A percentile compares a stretch with the other conserved stretches of the same genome.
Evolutionary conservation across 2,797 vertebrate species (phyloP).

Genomic region (Alectoris magna): DNA sequence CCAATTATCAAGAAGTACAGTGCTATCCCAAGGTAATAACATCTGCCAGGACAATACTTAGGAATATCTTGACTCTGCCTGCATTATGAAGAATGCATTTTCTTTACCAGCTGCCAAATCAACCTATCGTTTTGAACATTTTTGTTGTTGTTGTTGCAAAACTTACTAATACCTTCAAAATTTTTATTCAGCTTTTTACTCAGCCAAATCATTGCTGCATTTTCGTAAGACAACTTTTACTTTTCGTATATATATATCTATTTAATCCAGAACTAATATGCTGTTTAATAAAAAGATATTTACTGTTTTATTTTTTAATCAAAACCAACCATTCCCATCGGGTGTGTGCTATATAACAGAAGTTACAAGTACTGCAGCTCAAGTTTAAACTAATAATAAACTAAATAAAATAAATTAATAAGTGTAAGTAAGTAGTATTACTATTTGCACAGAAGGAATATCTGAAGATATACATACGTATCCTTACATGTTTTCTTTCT

Average conservation of each 20-base stretch:
- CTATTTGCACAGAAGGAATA: neutral
- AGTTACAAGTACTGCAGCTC: neutral
- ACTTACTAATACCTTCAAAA: neutral
- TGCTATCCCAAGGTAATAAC: neutral
- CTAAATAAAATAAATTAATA: no score
- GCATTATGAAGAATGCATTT: neutral
- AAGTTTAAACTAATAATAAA: neutral
- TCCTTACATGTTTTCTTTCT: neutral
- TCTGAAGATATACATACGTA: neutral
- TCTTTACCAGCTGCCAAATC: neutral
- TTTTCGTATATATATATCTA: neutral
- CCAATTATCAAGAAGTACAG: neutral
- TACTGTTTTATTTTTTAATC: neutral
- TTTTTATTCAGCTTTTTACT: neutral
- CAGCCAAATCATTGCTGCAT: rapidly evolving
- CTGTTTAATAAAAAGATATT: neutral
- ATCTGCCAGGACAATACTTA: neutral
- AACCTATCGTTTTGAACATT: neutral
- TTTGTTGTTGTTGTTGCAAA: neutral
- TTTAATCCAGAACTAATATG: neutral
- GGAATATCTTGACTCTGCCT: neutral
- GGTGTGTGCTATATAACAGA: neutral
- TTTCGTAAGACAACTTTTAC: neutral
- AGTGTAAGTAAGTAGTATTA: no score
- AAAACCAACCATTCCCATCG: neutral